Conservation (phyloP, 2,113 vertebrate species). For the Egretta garzetta region DNA sequence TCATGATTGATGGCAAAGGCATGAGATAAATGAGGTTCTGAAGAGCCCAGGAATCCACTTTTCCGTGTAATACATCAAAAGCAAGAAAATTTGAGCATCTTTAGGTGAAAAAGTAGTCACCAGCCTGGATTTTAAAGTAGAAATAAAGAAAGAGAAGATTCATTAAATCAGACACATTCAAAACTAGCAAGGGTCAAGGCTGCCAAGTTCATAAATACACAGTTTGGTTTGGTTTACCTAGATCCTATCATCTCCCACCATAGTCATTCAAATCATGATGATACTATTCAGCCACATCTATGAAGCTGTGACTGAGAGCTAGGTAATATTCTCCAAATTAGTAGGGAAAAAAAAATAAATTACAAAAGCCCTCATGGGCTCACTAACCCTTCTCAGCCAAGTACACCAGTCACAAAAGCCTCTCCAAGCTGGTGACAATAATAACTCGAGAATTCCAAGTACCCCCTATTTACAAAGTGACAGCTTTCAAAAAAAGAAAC, state of each 20-base stretch:
- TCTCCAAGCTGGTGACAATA: not conserved
- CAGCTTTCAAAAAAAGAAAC: conserved; percentile 37
- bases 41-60: not conserved
- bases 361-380: not conserved
- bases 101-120: not conserved
- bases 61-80: not conserved
- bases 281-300: not conserved
- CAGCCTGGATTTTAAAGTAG: not conserved
- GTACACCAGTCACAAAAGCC: not conserved
- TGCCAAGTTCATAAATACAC: not conserved
- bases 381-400: not conserved
- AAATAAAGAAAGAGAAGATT: not conserved
- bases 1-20: not conserved
- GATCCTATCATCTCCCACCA: not conserved
- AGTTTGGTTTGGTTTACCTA: not conserved
- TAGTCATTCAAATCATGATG: not conserved
- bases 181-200: not conserved
- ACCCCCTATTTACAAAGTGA: conserved; percentile 2
- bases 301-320: not conserved
- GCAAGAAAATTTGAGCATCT: not conserved
- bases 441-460: not conserved
- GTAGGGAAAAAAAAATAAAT: not conserved
- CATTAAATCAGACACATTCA: not conserved
- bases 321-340: not conserved
- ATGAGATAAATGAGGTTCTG: not conserved